Evolutionary conservation across 1,140 invertebrate species (phyloP), one percentile per base, ranked within the genome.

Genomic region (Achatina immaculata): DNA sequence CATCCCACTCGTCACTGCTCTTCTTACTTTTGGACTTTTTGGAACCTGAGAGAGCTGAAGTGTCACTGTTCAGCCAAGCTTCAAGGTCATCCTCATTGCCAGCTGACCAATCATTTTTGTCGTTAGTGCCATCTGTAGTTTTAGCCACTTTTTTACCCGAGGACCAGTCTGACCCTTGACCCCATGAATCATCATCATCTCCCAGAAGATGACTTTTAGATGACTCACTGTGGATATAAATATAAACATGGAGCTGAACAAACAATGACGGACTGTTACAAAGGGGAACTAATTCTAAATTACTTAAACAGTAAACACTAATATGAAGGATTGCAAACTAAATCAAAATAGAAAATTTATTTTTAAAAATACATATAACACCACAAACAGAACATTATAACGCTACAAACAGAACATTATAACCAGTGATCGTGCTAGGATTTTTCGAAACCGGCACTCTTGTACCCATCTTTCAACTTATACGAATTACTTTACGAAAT

Each of bases 131-230:
- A 48, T 80, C 81, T 43, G 40, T 55, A 45, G 36, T 28, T 21
- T 58, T 79, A 74, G 74, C 42, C 11, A 3, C 31, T 24, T 34
- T 65, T 43, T 68, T 66, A 28, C 42, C 28, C n/a, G 42, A 55
- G 38, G 51, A 48, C 36, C 72, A 78, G 19, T 82, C 80, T 45
- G 80, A 72, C 16, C 85, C 51, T 21, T 75, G 72, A 3, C 76
- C 81, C 85, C 85, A 86, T 0, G 85, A 85, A 62, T 89, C 88
- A 80, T 89, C 88, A 31, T 89, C 88, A 43, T 88, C 88, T 2
- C 82, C 82, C 40, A 89, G 81, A 36, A 89, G 81, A 19, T 86
- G 77, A 65, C 85, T 86, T 72, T 86, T 83, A 73, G 85, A 86
- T 31, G 84, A 83, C 76, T 89, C 88, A 65, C 88, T 89, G 80